Conservation (phyloP, 92 coral and sea anemone species). For the Ricordea florida region DNA sequence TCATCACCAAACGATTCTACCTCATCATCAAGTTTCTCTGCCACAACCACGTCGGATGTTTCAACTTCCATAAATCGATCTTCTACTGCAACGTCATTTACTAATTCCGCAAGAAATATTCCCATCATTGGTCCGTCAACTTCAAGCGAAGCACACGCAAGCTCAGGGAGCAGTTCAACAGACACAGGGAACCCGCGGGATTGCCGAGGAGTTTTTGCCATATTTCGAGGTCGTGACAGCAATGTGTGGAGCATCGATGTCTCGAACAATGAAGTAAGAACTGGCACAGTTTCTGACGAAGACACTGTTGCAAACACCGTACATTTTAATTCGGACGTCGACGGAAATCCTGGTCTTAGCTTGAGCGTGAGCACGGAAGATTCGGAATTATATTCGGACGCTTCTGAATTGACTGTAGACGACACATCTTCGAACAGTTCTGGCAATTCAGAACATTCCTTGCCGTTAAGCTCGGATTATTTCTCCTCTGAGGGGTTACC, state of each 20-base stretch:
- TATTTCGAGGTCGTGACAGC: constrained; percentile 77
- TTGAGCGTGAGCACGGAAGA: constrained; percentile 55
- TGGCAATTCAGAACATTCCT: neutral
- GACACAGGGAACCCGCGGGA: constrained; percentile 2
- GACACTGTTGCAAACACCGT: neutral
- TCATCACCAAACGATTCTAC: constrained; percentile 1
- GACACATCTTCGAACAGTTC: neutral
- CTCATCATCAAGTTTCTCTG: neutral
- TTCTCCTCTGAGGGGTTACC: neutral
- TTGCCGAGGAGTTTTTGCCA: constrained; percentile 74
- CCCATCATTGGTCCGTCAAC: neutral
- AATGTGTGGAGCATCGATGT: constrained; percentile 73
- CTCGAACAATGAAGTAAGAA: constrained; percentile 46
- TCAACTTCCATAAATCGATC: neutral
- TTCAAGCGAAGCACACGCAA: neutral
- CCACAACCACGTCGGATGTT: neutral
- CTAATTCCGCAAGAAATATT: neutral
- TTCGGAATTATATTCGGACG: constrained; percentile 7
- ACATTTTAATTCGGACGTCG: neutral
- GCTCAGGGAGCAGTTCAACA: neutral
- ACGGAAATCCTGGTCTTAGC: constrained; percentile 39
- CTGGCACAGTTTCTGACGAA: constrained; percentile 15
- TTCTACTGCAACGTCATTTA: neutral
- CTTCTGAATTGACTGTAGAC: neutral
- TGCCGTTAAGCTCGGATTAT: constrained; percentile 12